Base-by-base conservation (phyloP, 2,888 invertebrate species). In the Sycophila texana region DNA sequence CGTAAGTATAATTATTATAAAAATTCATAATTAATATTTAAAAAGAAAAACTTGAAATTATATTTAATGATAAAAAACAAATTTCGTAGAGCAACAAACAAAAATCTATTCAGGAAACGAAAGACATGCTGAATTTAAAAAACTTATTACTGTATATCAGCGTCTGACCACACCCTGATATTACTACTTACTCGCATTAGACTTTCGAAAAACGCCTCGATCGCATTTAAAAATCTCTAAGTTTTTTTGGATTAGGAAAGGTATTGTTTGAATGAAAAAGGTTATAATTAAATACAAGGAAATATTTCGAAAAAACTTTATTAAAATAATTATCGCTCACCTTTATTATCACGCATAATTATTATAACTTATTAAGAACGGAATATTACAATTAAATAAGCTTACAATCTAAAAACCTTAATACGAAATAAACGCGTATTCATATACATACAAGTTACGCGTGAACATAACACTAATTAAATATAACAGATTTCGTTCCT, bases 311-410 rank as follows among this genome's bases (percentile, higher is more conserved):
- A 81, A 76, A 79, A 68, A 65, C 16, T 80, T 78, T 82, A 82
- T 76, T 82, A 78, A 70, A 78, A 78, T 80, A 78, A 66, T 70
- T 55, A n/a, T 78, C 60, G 65, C 58, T 82, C 72, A 75, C 74
- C 74, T 79, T 79, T 71, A 78, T 81, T 75, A 81, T 83, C 83
- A 84, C 83, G 80, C 82, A 76, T 67, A 81, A 74, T 80, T 82
- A 79, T 81, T 72, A 78, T 66, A 75, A 72, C 67, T 81, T 77
- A 76, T 81, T 80, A 81, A 77, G 68, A 82, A 79, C 76, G 77
- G 72, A 77, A 63, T 83, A 66, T 74, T 82, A 82, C 63, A 83
- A 81, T 84, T 84, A 83, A 84, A 83, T 83, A 82, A 51, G 80
- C 82, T 82, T 83, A 83, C 55, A 79, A 72, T 77, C 76, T 49